Base-by-base conservation (phyloP, 1,140 invertebrate genomes). In the Lordiphosa mommai region DNA sequence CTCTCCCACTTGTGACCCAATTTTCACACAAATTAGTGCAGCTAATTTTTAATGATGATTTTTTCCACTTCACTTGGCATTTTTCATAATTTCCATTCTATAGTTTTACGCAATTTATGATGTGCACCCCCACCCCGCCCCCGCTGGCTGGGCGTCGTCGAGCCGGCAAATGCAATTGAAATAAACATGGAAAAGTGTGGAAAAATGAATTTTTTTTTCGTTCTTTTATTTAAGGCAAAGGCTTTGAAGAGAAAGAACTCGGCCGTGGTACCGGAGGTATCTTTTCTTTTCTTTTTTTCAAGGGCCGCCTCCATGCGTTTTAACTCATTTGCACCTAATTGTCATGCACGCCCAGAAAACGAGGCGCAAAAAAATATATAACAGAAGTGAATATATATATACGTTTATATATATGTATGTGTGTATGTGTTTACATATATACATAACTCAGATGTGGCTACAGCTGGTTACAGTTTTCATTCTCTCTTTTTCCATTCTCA, bases 41-140 rank as follows among this genome's bases (percentile, higher is more conserved):
- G 76, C 77, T 82, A 82, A 82, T 82, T 84, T 82, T 76, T 82
- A 82, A 82, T 82, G 76, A 76, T 82, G 76, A 67, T 63, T 82
- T 80, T 70, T 58, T 48, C 56, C 66, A 71, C 77, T 71, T 82
- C 53, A 74, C 76, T 72, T 49, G 61, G 71, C 67, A 64, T 84
- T 82, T 84, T 84, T 82, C 71, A 82, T 82, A 84, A 82, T 82
- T 84, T 58, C 51, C 66, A 67, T 69, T 61, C 16, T 20, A 38
- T 73, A 60, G 59, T 69, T 74, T 82, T 76, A 84, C 77, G 52
- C 67, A 76, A 76, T 72, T 82, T 71, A 68, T 71, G 61, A 68
- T 49, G 53, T 43, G 17, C 13, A 10, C 40, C 23, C 23, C n/a
- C 32, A 37, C 8, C 40, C 9, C 57, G 7, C 10, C 27, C 27